Percentiles rank a stretch among this genome's conserved stretches.
Evolutionary conservation across 2,888 invertebrate species (phyloP).

Genomic region (Myopa tessellatipennis): DNA sequence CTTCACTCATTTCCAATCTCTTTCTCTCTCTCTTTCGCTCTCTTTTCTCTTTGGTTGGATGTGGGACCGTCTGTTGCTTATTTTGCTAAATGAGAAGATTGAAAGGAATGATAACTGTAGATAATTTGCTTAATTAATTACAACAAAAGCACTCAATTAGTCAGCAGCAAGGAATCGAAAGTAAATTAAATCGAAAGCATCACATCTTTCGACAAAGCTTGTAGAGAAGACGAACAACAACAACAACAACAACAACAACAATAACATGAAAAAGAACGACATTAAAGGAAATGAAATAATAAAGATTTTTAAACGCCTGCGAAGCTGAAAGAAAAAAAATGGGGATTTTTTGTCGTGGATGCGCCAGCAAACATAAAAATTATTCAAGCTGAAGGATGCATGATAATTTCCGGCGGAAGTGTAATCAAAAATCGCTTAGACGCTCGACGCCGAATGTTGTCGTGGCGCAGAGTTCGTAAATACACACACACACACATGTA

Average conservation of each 20-base stretch:
- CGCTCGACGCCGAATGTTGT: conserved; percentile 44
- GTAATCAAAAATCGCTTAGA: conserved; percentile 70
- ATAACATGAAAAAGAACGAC: too few relatives aligned
- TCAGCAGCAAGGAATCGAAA: conserved; percentile 37
- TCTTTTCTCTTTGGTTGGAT: too few relatives aligned
- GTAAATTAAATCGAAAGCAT: too few relatives aligned
- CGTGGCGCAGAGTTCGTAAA: too few relatives aligned
- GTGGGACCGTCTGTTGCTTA: neutral
- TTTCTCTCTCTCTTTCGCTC: neutral
- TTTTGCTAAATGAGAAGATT: conserved; percentile 55
- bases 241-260: neutral
- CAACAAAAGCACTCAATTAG: conserved; percentile 60
- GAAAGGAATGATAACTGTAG: conserved; percentile 61
- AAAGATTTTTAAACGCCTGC: neutral
- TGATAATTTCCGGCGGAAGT: conserved; percentile 69
- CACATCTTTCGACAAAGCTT: neutral
- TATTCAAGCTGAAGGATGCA: conserved; percentile 69
- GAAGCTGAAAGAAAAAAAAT: neutral
- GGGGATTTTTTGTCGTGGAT: neutral
- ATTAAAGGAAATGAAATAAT: neutral
- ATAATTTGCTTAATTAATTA: conserved; percentile 63
- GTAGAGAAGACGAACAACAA: conserved; percentile 6
- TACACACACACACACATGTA: neutral
- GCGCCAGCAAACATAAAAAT: conserved; percentile 58
- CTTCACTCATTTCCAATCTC: neutral